A percentile compares a stretch with the other conserved stretches of the same genome.
Evolutionary conservation across 2,797 vertebrate species (phyloP).

Genomic region (Balearica regulorum): DNA sequence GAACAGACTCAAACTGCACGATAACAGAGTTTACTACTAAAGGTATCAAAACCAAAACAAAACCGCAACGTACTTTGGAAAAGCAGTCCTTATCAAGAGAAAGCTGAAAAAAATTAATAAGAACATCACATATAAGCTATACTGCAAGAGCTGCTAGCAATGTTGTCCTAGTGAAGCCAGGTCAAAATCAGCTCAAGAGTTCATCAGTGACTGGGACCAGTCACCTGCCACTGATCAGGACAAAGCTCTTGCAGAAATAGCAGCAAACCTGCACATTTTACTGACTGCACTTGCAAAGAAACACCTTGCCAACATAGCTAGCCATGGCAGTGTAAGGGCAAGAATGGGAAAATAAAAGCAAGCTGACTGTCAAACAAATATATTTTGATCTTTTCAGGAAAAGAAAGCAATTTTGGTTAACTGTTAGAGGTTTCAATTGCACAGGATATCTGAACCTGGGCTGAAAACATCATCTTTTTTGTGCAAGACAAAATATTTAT

Average conservation of each 20-base stretch:
- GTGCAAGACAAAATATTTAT: not conserved
- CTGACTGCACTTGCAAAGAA: not conserved
- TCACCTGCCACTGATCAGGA: not conserved
- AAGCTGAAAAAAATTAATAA: not conserved
- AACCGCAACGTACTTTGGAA: not conserved
- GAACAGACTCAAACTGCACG: not conserved
- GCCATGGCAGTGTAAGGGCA: not conserved
- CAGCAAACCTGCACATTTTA: not conserved
- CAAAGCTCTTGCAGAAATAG: not conserved
- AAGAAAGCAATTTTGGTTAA: not conserved
- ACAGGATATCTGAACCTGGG: not conserved
- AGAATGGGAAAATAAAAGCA: not conserved
- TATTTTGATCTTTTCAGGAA: not conserved
- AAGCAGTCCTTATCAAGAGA: not conserved
- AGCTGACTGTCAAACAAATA: not conserved
- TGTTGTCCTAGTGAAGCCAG: not conserved
- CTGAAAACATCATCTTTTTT: not conserved
- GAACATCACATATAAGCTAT: not conserved
- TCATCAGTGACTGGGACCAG: not conserved
- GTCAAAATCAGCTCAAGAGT: not conserved
- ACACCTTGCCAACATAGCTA: not conserved
- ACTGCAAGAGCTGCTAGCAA: not conserved
- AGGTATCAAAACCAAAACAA: not conserved
- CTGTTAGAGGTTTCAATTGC: not conserved
- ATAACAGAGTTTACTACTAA: not conserved